Evolutionary conservation across 2,797 vertebrate species (phyloP), one percentile per base, ranked within the genome.

Genomic region (Fundulus diaphanus): DNA sequence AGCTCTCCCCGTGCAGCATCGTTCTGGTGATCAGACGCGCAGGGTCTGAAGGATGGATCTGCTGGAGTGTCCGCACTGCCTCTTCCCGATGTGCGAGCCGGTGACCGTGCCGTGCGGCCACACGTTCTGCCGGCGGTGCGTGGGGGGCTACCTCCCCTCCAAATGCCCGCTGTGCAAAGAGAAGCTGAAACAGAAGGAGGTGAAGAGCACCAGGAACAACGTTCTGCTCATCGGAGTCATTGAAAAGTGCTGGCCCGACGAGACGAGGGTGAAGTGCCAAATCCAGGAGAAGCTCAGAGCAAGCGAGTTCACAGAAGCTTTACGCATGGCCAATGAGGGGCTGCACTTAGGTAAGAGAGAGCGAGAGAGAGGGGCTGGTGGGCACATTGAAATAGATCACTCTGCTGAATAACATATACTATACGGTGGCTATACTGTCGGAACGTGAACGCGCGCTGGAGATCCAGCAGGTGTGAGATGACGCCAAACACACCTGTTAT

Each of bases 61-160:
- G 37, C 91, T 97, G 85, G 93, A 94, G 76, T 98, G 97, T 74
- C 96, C 96, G 0, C 79, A 91, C 24, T 98, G 97, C 40, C 91
- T 88, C 74, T 92, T 95, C 74, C 87, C 95, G 5, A 94, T 98
- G 87, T 93, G 92, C 88, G 96, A 97, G 78, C 96, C 97, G 52
- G 94, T 96, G 84, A 97, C 96, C n/a, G 82, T 95, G 85, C 86
- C 92, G 5, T 98, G 97, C 90, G 97, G 97, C 0, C 97, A 97
- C 90, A 94, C 96, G 11, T 96, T 96, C 80, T 98, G 97, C 89
- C 93, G 94, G 73, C 81, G 94, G 13, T 98, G 97, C 87, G 88
- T 95, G 18, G 90, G 83, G 15, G 85, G 79, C 22, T 85, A 76
- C 85, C 85, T 93, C 18, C 94, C 92, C 35, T 51, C 93, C 67